A percentile compares a stretch with the other conserved stretches of the same genome.
Evolutionary conservation across 2,113 vertebrate species (phyloP).

Genomic region (Candoia aspera): DNA sequence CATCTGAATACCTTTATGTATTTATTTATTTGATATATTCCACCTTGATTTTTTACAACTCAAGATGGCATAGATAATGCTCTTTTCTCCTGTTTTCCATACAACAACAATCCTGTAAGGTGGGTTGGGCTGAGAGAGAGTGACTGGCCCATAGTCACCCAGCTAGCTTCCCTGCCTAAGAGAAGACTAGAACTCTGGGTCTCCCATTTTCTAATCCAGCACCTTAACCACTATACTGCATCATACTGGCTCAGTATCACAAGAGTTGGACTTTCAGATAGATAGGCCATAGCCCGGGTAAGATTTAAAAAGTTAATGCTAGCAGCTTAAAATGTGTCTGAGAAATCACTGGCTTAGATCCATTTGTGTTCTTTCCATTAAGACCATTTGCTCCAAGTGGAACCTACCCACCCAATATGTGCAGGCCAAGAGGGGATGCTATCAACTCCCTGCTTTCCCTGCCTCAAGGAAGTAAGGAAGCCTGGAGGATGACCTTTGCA

Average conservation of each 20-base stretch:
- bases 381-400: not conserved
- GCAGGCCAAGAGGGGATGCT: not conserved
- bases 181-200: not conserved
- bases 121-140: not conserved
- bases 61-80: not conserved
- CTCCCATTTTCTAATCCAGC: not conserved
- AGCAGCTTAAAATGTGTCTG: not conserved
- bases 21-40: not conserved
- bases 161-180: not conserved
- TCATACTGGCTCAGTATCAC: not conserved
- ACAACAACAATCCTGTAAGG: not conserved
- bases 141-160: too few species aligned
- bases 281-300: not conserved
- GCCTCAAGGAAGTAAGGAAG: not conserved
- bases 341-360: not conserved
- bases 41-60: not conserved
- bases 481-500: not conserved
- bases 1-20: not conserved
- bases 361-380: not conserved
- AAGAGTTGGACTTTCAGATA: not conserved
- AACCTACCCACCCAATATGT: not conserved
- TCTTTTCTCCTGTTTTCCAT: not conserved
- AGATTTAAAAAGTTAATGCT: not conserved
- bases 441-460: not conserved
- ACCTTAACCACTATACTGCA: not conserved